Conservation (phyloP, 2,113 vertebrate genomes). For the Labeo rohita region DNA sequence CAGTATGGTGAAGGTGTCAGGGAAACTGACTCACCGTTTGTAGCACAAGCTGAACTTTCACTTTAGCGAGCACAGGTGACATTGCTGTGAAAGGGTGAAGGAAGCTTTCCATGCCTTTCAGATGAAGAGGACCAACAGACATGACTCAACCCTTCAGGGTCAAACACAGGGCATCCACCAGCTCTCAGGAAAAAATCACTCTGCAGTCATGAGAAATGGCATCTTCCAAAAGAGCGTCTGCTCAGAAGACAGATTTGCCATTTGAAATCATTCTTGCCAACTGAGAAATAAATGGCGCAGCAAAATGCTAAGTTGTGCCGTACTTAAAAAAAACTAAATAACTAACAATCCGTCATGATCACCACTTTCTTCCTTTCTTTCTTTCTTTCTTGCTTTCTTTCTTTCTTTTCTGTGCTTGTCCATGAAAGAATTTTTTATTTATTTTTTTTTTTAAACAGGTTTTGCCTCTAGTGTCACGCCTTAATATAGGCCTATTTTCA, state of each 20-base stretch:
- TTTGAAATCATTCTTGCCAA: constrained; percentile 16
- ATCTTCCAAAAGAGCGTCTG: constrained; percentile 36
- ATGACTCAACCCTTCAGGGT: constrained; percentile 42
- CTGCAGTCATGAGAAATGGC: constrained; percentile 24
- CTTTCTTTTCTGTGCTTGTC: neutral
- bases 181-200: constrained; percentile 8
- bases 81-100: constrained; percentile 4
- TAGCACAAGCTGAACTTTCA: constrained; percentile 46
- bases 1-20: constrained; percentile 39
- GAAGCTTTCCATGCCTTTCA: constrained; percentile 19
- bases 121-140: constrained; percentile 43
- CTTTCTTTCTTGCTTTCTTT: neutral
- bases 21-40: constrained; percentile 30
- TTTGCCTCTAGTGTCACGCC: no score
- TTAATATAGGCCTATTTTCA: no score
- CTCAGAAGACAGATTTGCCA: constrained; percentile 34
- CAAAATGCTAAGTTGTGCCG: neutral
- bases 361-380: neutral
- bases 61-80: constrained; percentile 45
- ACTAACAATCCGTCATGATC: constrained; percentile 7
- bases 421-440: no score
- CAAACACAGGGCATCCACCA: constrained; percentile 36
- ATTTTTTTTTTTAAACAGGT: no score
- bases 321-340: constrained; percentile 2
- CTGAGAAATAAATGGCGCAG: neutral